Evolutionary conservation across 2,888 invertebrate species (phyloP).

Genomic region (Luperina testacea): DNA sequence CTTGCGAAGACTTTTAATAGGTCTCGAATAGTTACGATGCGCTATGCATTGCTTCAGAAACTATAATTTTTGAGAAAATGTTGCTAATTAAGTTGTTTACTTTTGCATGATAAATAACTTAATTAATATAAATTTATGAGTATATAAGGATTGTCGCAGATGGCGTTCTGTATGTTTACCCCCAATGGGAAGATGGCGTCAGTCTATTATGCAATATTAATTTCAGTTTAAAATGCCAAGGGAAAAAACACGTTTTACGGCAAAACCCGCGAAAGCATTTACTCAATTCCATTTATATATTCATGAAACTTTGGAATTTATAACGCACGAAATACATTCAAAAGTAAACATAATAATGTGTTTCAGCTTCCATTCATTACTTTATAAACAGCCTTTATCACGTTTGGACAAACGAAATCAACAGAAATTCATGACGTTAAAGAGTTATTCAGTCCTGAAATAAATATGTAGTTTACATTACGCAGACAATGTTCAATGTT

Average conservation of each 20-base stretch:
- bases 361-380: conserved; percentile 21
- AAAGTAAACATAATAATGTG: conserved; percentile 20
- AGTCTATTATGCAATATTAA: not conserved
- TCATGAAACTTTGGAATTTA: conserved; percentile 29
- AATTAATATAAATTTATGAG: not conserved
- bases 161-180: too few species aligned
- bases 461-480: conserved; percentile 3
- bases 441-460: conserved; percentile 6
- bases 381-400: conserved; percentile 24
- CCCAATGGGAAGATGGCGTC: not conserved
- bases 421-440: not conserved
- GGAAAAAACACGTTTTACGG: not conserved
- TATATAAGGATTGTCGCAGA: not conserved
- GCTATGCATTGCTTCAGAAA: conserved; percentile 28
- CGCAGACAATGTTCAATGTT: not conserved
- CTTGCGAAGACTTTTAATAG: conserved; percentile 40
- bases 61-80: conserved; percentile 11
- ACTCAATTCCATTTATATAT: conserved; percentile 19
- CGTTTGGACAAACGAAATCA: conserved; percentile 17
- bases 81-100: not conserved
- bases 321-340: conserved; percentile 34
- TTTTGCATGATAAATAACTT: not conserved
- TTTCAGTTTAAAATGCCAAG: not conserved
- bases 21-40: conserved; percentile 38
- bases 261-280: not conserved